A percentile compares a stretch with the other conserved stretches of the same genome.
Evolutionary conservation across 2,888 invertebrate species (phyloP).

Genomic region (Drosophila hamatofila): DNA sequence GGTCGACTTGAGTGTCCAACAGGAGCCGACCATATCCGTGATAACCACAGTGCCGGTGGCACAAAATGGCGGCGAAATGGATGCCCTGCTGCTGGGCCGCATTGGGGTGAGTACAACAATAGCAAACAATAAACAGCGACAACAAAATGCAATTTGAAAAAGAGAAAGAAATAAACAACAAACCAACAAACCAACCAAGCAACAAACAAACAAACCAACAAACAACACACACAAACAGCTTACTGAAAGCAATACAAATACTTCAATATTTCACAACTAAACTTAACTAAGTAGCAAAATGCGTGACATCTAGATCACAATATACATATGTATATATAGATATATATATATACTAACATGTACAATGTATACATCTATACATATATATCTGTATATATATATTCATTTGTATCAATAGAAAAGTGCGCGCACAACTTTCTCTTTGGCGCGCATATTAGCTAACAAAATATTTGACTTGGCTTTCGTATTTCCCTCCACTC

Average conservation of each 20-base stretch:
- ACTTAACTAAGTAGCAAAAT: conserved; percentile 69
- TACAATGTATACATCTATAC: background rate
- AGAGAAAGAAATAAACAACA: conserved; percentile 1
- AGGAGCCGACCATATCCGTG: conserved; percentile 84
- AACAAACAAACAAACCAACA: conserved; percentile 16
- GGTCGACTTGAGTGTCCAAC: conserved; percentile 82
- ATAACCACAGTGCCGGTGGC: conserved; percentile 84
- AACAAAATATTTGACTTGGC: conserved; percentile 70
- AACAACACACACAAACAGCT: conserved; percentile 19
- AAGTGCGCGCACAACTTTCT: conserved; percentile 31
- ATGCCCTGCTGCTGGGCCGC: conserved; percentile 90
- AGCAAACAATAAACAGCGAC: conserved; percentile 4
- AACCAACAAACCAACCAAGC: background rate
- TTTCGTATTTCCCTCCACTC: conserved; percentile 29
- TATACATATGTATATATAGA: conserved; percentile 3
- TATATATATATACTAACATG: conserved; percentile 13
- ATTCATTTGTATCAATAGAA: conserved; percentile 13
- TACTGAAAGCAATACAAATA: conserved; percentile 24
- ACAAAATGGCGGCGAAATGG: conserved; percentile 90
- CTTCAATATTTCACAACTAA: conserved; percentile 29
- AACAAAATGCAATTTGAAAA: background rate
- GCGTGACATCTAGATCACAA: conserved; percentile 58
- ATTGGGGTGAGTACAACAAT: conserved; percentile 89
- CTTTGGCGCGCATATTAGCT: conserved; percentile 72
- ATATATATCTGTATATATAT: conserved; percentile 7